Conservation (phyloP, 92 coral and sea anemone genomes). For the Zoanthus sociatus region DNA sequence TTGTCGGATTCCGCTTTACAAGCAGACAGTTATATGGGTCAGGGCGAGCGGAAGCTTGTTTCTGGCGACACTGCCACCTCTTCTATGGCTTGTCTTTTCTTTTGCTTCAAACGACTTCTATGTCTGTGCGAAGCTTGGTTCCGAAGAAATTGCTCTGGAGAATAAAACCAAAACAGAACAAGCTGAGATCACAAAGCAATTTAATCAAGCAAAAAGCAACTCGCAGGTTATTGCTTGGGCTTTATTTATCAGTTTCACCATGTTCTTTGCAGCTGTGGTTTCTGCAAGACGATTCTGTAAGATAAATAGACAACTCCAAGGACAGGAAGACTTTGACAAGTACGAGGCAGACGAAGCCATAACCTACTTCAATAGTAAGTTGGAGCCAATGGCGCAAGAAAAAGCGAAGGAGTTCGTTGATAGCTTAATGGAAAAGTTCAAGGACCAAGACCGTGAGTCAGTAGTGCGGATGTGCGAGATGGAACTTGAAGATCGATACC, state of each 20-base stretch:
- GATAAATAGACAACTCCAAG: constrained; percentile 48
- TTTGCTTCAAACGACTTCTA: constrained; percentile 77
- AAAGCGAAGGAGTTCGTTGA: constrained; percentile 64
- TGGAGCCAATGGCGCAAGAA: constrained; percentile 72
- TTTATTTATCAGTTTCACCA: constrained; percentile 59
- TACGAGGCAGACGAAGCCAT: constrained; percentile 76
- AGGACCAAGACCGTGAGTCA: constrained; percentile 57
- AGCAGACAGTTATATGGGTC: constrained; percentile 64
- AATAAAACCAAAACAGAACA: constrained; percentile 59
- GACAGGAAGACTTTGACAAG: constrained; percentile 59
- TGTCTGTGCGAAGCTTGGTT: constrained; percentile 80
- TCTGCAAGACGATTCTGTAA: constrained; percentile 68
- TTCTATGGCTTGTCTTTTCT: constrained; percentile 76
- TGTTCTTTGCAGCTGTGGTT: constrained; percentile 62
- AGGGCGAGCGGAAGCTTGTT: constrained; percentile 69
- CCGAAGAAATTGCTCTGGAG: constrained; percentile 53
- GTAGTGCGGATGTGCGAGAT: constrained; percentile 52
- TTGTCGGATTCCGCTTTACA: constrained; percentile 39
- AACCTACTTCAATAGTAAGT: constrained; percentile 65
- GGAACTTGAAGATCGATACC: constrained; percentile 62
- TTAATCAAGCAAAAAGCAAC: constrained; percentile 58
- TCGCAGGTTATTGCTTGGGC: constrained; percentile 82
- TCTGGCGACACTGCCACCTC: constrained; percentile 74
- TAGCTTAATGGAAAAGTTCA: constrained; percentile 59
- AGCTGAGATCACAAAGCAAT: constrained; percentile 45